A percentile compares a stretch with the other conserved stretches of the same genome.
phyloP scores from a whole-genome alignment of 2,113 vertebrate species.

The Grammomys surdaster region DNA sequence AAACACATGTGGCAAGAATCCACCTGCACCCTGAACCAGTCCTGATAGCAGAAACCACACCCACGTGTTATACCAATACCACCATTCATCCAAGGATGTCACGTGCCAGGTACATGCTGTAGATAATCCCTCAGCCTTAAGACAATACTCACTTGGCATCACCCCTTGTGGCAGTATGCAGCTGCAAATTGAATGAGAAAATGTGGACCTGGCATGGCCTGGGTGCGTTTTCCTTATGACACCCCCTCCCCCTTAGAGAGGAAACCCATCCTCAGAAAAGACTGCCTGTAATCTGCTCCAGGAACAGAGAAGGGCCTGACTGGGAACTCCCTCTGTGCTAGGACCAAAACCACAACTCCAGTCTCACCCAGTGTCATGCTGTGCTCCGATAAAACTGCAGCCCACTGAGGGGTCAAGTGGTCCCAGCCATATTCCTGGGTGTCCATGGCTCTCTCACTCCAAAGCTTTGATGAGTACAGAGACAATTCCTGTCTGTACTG shows the following conservation, averaged over 20 bases:
- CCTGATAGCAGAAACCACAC: neutral
- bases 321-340: neutral
- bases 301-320: neutral
- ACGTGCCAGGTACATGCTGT: neutral
- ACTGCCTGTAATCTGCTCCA: neutral
- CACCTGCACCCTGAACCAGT: fast-evolving
- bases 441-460: neutral
- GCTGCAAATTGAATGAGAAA: neutral
- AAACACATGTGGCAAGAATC: fast-evolving
- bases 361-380: neutral
- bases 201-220: neutral
- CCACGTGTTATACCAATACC: fast-evolving
- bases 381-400: neutral
- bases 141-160: neutral
- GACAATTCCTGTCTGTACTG: neutral
- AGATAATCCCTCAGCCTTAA: fast-evolving
- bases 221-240: neutral
- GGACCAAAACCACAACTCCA: too few species aligned
- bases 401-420: neutral
- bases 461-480: neutral
- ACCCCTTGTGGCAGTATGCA: too few species aligned
- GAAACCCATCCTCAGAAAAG: neutral
- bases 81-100: too few species aligned
- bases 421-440: fast-evolving
- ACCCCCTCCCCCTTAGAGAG: neutral